phyloP scores from a whole-genome alignment of 2,797 vertebrate species.

The Anguilla obscura region DNA sequence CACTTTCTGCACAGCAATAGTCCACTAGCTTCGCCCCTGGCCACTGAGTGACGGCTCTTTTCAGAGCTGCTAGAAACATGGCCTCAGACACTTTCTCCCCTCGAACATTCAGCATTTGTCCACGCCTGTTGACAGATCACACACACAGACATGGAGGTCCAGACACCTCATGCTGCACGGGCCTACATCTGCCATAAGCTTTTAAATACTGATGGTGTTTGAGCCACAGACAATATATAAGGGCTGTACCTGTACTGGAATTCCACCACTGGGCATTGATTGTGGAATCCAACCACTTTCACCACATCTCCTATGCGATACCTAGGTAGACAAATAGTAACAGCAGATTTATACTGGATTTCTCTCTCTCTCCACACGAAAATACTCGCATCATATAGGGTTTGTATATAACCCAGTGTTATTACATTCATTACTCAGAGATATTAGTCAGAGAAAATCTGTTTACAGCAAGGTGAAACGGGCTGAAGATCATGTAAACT shows the following conservation, averaged over 20 bases:
- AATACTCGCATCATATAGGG: neutral
- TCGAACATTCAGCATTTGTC: constrained; percentile 80
- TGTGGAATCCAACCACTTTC: constrained; percentile 78
- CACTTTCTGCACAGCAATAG: constrained; percentile 84
- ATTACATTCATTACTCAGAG: neutral
- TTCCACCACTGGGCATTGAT: constrained; percentile 83
- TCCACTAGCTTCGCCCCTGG: constrained; percentile 82
- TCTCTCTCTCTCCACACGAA: neutral
- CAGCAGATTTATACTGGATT: neutral
- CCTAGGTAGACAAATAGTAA: constrained; percentile 56
- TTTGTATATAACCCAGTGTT: neutral
- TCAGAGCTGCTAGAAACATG: constrained; percentile 74
- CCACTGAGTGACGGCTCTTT: constrained; percentile 76
- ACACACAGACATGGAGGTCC: constrained; percentile 30
- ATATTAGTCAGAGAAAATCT: neutral
- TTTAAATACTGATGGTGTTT: neutral
- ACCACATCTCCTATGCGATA: constrained; percentile 82
- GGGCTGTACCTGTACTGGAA: constrained; percentile 78
- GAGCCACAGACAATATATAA: neutral
- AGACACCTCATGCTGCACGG: constrained; percentile 15
- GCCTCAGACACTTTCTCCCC: constrained; percentile 83
- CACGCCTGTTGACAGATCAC: constrained; percentile 65
- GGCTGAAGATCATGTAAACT: neutral
- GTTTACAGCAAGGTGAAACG: neutral
- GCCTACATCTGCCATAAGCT: neutral